phyloP scores from a whole-genome alignment of 2,113 vertebrate genomes.

The Rhabdomys dilectus region DNA sequence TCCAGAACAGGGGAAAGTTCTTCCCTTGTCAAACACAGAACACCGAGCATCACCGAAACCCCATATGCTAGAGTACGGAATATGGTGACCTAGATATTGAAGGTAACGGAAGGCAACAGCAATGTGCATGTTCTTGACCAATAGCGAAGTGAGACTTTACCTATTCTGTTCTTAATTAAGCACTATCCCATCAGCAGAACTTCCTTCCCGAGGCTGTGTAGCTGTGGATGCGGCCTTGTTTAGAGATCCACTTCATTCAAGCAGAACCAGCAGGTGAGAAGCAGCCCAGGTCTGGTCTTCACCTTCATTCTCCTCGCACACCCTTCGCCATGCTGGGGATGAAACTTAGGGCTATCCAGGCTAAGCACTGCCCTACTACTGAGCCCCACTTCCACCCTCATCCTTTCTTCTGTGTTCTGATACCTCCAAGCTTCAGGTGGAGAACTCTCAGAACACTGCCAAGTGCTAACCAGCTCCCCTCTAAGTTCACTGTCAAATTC shows the following conservation, averaged over 20 bases:
- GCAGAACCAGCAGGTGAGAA: neutral
- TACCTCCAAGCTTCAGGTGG: neutral
- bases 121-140: neutral
- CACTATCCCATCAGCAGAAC: neutral
- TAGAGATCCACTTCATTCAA: neutral
- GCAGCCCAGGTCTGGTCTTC: neutral
- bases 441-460: neutral
- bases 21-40: neutral
- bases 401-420: neutral
- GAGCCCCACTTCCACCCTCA: no score
- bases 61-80: neutral
- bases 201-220: neutral
- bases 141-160: neutral
- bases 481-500: neutral
- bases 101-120: neutral
- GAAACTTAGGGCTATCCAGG: neutral
- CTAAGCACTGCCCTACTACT: neutral
- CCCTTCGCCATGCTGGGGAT: neutral
- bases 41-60: neutral
- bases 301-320: neutral
- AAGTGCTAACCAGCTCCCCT: neutral
- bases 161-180: neutral
- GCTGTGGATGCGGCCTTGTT: neutral
- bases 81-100: rapidly evolving
- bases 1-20: neutral